Evolutionary conservation across 2,888 invertebrate species (phyloP), one percentile per base, ranked within the genome.

Genomic region (Caenorhabditis wallacei): DNA sequence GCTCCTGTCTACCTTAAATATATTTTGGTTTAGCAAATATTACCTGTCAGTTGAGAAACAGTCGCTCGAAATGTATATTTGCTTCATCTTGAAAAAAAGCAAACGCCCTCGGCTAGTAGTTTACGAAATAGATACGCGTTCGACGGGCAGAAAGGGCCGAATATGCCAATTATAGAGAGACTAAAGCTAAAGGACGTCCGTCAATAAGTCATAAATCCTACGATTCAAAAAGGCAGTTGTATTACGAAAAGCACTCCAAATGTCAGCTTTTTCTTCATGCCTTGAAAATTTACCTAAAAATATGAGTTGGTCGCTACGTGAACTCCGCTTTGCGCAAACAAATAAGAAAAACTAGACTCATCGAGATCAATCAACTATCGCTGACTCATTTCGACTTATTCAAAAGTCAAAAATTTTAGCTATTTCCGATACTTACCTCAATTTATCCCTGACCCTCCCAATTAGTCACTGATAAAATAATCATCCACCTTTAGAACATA

Each of bases 31-130:
- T 61, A 43, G 82, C 69, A 72, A 74, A 82, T 82, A 70, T 78
- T 82, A 78, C 82, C 82, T 82, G 82, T 78, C 82, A 82, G 57
- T 76, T 63, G 71, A 71, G 79, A 79, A 79, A 79, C 71, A 79
- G 56, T 71, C 71, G 71, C 79, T 64, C 71, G 63, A 71, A 76
- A 70, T 80, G 68, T 74, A 80, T 80, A 74, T 80, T 80, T 80
- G 72, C 74, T 69, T 80, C 74, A 74, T 75, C 68, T 59, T 66
- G 43, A 64, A 43, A 72, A 37, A 76, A 80, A 80, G 72, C 68
- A 71, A 69, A 78, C 78, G 69, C 78, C 78, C 78, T 69, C 78
- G 78, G 78, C 69, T 78, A 78, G 76, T 76, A 69, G 78, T 69
- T 78, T 61, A 78, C 78, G 78, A 69, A 78, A 78, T 78, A 78